These are phyloP conservation scores for Kuschelorhynchus macadamiae DNA, from an alignment of 2,888 invertebrate genomes.

Conservation along the genomic window DNA sequence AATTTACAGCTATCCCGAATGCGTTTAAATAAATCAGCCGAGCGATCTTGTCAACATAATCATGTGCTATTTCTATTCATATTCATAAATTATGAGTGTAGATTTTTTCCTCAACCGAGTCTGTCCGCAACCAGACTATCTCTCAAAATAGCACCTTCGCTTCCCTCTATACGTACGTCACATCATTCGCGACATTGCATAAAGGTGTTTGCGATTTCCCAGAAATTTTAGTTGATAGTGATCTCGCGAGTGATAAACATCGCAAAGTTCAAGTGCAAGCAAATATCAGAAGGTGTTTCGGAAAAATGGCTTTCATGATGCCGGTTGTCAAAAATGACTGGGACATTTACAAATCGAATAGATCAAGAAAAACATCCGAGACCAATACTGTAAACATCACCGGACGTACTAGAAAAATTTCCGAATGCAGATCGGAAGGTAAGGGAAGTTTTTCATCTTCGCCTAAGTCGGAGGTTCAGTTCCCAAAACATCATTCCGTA, in stretches of 20 bases:
- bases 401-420: slow-evolving; percentile 79
- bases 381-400: slow-evolving; percentile 72
- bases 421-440: slow-evolving; percentile 82
- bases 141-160: slow-evolving; percentile 36
- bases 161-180: slow-evolving; percentile 32
- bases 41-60: slow-evolving; percentile 33
- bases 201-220: slow-evolving; percentile 25
- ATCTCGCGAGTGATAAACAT: slow-evolving; percentile 17
- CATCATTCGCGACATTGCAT: slow-evolving; percentile 26
- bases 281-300: not conserved
- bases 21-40: not conserved
- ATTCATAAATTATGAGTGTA: slow-evolving; percentile 37
- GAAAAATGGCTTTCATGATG: slow-evolving; percentile 93
- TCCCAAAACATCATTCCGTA: slow-evolving; percentile 75
- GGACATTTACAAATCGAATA: slow-evolving; percentile 90
- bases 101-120: slow-evolving; percentile 18
- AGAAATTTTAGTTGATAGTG: slow-evolving; percentile 32
- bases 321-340: slow-evolving; percentile 94
- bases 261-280: not conserved
- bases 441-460: slow-evolving; percentile 74
- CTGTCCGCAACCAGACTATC: slow-evolving; percentile 22
- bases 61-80: slow-evolving; percentile 24
- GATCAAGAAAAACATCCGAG: slow-evolving; percentile 83
- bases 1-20: not conserved
- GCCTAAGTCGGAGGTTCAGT: slow-evolving; percentile 73